Conservation (phyloP, 2,888 invertebrate species). For the Gastracanthus pulcherrimus region DNA sequence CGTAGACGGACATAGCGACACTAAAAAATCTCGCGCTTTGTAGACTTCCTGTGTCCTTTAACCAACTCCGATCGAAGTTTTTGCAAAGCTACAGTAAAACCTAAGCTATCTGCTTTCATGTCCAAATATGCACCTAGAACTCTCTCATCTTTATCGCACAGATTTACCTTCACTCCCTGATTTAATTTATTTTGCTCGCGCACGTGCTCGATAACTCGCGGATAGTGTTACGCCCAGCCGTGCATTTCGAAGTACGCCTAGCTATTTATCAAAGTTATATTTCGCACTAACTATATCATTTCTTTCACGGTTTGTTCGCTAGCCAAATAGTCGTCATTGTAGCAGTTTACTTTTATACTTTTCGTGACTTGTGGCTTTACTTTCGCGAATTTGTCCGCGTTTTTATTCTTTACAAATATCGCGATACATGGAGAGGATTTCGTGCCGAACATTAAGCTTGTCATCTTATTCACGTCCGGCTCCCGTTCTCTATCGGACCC, state of each 20-base stretch:
- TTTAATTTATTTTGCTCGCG: neutral
- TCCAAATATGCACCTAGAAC: neutral
- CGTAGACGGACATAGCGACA: neutral
- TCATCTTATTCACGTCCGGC: constrained; percentile 26
- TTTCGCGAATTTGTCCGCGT: neutral
- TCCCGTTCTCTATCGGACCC: neutral
- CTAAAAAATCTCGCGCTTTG: neutral
- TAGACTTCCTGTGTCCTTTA: neutral
- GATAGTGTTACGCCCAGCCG: neutral
- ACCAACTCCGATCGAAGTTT: neutral
- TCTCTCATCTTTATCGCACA: neutral
- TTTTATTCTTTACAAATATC: constrained; percentile 29
- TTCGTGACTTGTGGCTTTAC: neutral
- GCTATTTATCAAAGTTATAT: neutral
- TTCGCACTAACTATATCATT: neutral
- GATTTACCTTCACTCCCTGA: neutral
- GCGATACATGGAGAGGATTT: constrained; percentile 31
- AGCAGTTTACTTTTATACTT: neutral
- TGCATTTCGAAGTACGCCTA: neutral
- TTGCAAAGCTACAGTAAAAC: neutral
- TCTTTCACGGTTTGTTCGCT: neutral
- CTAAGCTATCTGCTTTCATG: neutral
- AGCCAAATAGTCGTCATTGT: neutral
- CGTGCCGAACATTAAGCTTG: constrained; percentile 3
- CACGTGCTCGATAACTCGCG: too few species aligned